Base-by-base conservation (phyloP, 2,888 invertebrate species). In the Idaea biselata region DNA sequence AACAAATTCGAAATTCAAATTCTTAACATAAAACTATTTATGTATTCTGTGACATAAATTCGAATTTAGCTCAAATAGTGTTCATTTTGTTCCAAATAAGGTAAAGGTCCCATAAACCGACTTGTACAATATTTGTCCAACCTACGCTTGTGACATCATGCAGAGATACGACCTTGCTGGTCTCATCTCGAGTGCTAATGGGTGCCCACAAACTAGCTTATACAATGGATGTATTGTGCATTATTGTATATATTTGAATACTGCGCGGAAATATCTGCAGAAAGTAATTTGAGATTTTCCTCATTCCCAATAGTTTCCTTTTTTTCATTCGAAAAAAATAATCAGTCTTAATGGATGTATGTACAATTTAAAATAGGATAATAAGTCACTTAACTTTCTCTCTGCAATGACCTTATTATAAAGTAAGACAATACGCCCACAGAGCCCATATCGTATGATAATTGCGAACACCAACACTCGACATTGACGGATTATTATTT, bases 71-170 rank as follows among this genome's bases (percentile, higher is more conserved):
- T 44, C 44, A 44, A 54, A 55, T 55, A 55, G 55, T 55, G 16
- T 55, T 17, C 55, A 55, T 55, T 17, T 55, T 11, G n/a, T 16
- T 17, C 55, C 55, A 17, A 55, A 55, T 55, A 55, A 16, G 55
- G 55, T 17, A 17, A 55, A 17, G 7, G 55, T 16, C 55, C 17
- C 17, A 55, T 55, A 17, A 55, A 55, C 16, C 17, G 55, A 17
- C 55, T 55, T 55, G 17, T 55, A 7, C 55, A 55, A 55, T 55
- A 55, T 55, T 55, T 55, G 17, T 55, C n/a, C 17, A 16, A 55
- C 55, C 44, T 44, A 44, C 44, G 44, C 44, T 44, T 44, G 44
- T 44, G 44, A 44, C 44, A 44, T 44, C 44, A 44, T 44, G 44
- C 44, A 14, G 44, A 11, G 6, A 44, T 44, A 44, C 44, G 44